A percentile compares a stretch with the other conserved stretches of the same genome.
Conservation (phyloP, 2,888 invertebrate species). For the Heliconius erato region DNA sequence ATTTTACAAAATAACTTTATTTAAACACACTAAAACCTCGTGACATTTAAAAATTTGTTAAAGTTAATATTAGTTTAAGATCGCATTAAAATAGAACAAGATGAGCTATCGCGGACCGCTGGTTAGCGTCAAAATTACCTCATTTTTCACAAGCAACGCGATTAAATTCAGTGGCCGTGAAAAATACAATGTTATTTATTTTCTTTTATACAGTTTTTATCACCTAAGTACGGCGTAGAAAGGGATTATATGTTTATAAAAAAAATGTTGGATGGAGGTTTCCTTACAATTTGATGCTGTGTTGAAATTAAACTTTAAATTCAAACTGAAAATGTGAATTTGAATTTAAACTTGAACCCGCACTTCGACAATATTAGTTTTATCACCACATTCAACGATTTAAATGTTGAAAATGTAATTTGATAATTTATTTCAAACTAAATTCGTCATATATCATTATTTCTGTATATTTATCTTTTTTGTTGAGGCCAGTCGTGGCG, state of each 20-base stretch:
- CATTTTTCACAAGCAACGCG: constrained; percentile 24
- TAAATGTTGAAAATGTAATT: no score
- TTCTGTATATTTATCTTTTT: not conserved
- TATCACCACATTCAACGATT: no score
- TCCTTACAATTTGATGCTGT: no score
- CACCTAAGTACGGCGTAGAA: not conserved
- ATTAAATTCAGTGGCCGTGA: constrained; percentile 23
- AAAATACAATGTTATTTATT: constrained; percentile 25
- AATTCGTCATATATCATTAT: not conserved
- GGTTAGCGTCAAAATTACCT: constrained; percentile 24
- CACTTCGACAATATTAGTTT: no score
- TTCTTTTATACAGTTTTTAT: constrained; percentile 17
- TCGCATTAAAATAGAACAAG: constrained; percentile 13
- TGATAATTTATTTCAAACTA: no score
- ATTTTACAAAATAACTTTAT: not conserved
- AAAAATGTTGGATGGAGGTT: no score
- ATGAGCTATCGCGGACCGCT: constrained; percentile 16
- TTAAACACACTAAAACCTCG: not conserved
- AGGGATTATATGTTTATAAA: not conserved
- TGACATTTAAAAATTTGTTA: not conserved
- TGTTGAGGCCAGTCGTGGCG: no score
- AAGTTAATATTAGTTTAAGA: not conserved
- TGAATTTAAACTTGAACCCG: no score
- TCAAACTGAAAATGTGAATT: no score
- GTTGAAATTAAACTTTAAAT: no score